Percentiles rank a stretch among this genome's conserved stretches.
Conservation (phyloP, 2,113 vertebrate genomes). For the Aythya baeri region DNA sequence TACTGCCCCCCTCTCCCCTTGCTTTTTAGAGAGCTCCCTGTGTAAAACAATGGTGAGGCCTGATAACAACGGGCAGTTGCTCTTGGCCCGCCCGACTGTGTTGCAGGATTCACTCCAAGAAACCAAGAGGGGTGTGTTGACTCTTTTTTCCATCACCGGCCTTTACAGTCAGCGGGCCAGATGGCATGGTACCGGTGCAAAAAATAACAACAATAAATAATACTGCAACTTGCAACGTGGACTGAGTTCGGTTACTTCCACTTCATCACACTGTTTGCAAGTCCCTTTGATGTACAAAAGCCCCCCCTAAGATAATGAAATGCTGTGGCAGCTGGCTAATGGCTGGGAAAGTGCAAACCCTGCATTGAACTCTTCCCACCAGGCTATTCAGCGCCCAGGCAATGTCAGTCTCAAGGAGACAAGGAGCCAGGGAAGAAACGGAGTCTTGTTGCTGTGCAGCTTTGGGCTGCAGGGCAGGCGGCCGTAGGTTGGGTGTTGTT, state of each 20-base stretch:
- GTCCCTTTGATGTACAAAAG: conserved; percentile 81
- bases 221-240: conserved; percentile 56
- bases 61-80: conserved; percentile 67
- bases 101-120: conserved; percentile 75
- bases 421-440: conserved; percentile 43
- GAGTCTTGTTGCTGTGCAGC: conserved; percentile 71
- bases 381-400: conserved; percentile 78
- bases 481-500: conserved; percentile 62
- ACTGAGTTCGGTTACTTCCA: conserved; percentile 79
- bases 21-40: conserved; percentile 42
- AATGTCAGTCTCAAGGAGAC: conserved; percentile 69
- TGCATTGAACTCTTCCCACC: conserved; percentile 77
- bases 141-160: conserved; percentile 39
- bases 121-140: conserved; percentile 60
- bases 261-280: conserved; percentile 80
- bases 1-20: neutral
- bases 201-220: conserved; percentile 54
- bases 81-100: conserved; percentile 58
- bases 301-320: conserved; percentile 81
- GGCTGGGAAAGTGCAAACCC: conserved; percentile 85
- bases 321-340: conserved; percentile 85
- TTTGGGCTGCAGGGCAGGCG: conserved; percentile 60
- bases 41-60: conserved; percentile 65
- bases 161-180: conserved; percentile 76
- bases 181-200: conserved; percentile 70